Evolutionary conservation across 2,113 vertebrate genomes (phyloP), one percentile per base, ranked within the genome.

Genomic region (Indicator maculatus): DNA sequence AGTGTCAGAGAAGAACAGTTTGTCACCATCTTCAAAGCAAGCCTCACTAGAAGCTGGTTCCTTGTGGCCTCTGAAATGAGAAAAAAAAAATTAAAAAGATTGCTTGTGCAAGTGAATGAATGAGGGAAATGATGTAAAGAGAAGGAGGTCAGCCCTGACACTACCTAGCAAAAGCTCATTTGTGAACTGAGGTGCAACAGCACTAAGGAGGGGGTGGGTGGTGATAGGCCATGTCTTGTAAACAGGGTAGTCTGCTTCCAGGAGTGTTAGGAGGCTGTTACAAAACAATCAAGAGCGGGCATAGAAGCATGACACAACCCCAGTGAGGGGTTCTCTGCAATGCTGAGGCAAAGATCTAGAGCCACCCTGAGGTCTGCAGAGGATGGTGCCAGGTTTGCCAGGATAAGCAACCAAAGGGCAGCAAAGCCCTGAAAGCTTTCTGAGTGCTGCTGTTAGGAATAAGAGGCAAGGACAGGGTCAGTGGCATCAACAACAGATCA

Each of bases 361-460:
- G 41, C 4, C 27, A 16, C 1, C 8, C 24, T 66, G 61, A 47
- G 5, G 7, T 33, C 58, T 31, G 19, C 52, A 71, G 28, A 13
- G 38, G 33, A 17, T 36, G 10, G 12, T 72, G 59, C 17, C 71
- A 67, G 1, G 5, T 78, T 59, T 88, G 58, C 44, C 28, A 75
- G 23, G 61, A 27, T 21, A 18, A 61, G 30, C 7, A 30, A 1
- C 8, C 4, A 5, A 60, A 78, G 11, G 19, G 16, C 8, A 33
- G 30, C 5, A 38, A 52, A 72, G 9, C 24, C 21, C 28, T 69
- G 55, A 7, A 31, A 5, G 41, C 9, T 44, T 50, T 64, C 31
- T 2, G 3, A 28, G 18, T 11, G 6, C 39, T 72, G 31, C 24
- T 1, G 0, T 63, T 63, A 36, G n/a, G 41, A 79, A 2, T 33